Evolutionary conservation across 2,113 vertebrate species (phyloP).

Genomic region (Cyanoderma ruficeps): DNA sequence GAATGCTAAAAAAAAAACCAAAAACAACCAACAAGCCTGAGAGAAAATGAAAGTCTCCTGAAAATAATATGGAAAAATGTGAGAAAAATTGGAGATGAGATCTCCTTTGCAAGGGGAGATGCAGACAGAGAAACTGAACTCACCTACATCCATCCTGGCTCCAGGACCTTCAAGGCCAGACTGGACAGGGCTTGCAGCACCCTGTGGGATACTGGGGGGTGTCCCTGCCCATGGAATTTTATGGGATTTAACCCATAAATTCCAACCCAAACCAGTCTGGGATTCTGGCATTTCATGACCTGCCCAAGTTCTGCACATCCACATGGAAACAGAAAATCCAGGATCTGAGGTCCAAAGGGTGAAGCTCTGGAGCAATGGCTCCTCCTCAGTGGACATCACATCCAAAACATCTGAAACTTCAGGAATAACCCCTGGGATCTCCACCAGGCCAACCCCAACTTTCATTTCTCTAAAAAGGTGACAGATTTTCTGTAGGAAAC

Average conservation of each 20-base stretch:
- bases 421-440: background rate
- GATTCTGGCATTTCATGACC: background rate
- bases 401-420: background rate
- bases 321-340: rapidly evolving
- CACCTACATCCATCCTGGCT: rapidly evolving
- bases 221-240: background rate
- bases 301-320: background rate
- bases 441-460: background rate
- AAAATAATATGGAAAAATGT: background rate
- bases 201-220: background rate
- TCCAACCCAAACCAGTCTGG: background rate
- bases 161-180: background rate
- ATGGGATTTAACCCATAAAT: background rate
- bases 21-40: too few relatives aligned
- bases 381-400: rapidly evolving
- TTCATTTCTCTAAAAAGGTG: background rate
- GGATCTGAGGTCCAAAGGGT: background rate
- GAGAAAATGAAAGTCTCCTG: background rate
- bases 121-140: background rate
- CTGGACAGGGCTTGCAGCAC: background rate
- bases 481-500: background rate
- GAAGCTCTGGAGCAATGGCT: background rate
- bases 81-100: background rate
- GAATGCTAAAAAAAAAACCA: background rate
- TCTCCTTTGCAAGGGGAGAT: background rate